Evolutionary conservation across 2,797 vertebrate species (phyloP), one percentile per base, ranked within the genome.

Genomic region (Leucoraja ocellata): DNA sequence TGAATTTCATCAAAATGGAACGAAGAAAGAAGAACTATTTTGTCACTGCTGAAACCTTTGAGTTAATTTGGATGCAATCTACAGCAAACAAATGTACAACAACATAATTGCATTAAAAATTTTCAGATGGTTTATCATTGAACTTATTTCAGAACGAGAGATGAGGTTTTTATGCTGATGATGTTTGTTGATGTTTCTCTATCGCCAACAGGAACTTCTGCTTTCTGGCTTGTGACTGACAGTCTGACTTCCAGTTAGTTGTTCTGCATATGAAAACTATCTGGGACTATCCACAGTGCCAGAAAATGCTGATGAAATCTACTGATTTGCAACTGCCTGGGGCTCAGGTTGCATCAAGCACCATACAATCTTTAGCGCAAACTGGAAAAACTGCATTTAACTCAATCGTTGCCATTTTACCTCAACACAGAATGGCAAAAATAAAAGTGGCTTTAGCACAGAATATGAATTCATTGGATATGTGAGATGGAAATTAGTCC

Each of bases 231-330:
- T 68, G 74, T 46, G 25, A 92, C 23, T 76, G 39, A 32, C 84
- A 88, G n/a, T 18, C 61, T 88, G 61, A 88, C 14, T 88, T 74
- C 71, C 90, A 92, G 90, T 74, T n/a, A 91, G 25, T 84, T 23
- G 21, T 76, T 92, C 71, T 25, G 46, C 71, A 92, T 92, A 54
- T 74, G 90, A 92, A 54, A 92, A 92, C 90, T 84, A 84, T 84
- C 54, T 61, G 46, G 46, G 73, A 92, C 71, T 92, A 74, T 58
- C 39, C 28, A 9, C 23, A 0, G 21, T 54, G 71, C 68, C 90
- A 91, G 90, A 54, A 91, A 91, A 74, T 39, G 5, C 71, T 54
- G 36, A 92, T 88, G 84, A 88, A 68, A 68, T 58, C 39, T 76
- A 92, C 90, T 74, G 71, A 92, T 39, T 54, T 74, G 90, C 23